Evolutionary conservation across 1,140 invertebrate species (phyloP).

Genomic region (Colletes latitarsis): DNA sequence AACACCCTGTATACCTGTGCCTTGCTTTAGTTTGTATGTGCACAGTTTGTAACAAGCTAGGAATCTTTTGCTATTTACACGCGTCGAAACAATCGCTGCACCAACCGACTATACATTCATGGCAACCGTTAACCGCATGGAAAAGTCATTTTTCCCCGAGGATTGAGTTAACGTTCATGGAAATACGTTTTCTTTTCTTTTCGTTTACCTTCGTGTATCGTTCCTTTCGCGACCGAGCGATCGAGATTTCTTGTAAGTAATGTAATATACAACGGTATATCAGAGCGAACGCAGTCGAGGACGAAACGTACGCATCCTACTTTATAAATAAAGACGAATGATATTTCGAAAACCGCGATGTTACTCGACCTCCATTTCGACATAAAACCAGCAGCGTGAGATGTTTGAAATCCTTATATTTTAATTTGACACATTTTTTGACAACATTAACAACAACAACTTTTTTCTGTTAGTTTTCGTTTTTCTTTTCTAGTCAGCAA

Average conservation of each 20-base stretch:
- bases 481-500: conserved; percentile 38
- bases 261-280: conserved; percentile 70
- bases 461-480: conserved; percentile 66
- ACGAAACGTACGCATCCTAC: conserved; percentile 40
- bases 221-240: conserved; percentile 18
- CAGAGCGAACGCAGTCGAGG: conserved; percentile 27
- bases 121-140: conserved; percentile 9
- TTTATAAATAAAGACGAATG: conserved; percentile 58
- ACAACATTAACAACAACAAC: conserved; percentile 78
- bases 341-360: conserved; percentile 14
- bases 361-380: background rate
- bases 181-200: background rate
- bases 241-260: conserved; percentile 72
- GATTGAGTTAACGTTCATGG: background rate
- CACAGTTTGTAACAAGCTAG: conserved; percentile 43
- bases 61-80: conserved; percentile 29
- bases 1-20: too few species aligned
- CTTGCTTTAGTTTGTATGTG: conserved; percentile 56
- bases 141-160: background rate
- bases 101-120: conserved; percentile 15
- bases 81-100: conserved; percentile 30
- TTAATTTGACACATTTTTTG: conserved; percentile 78
- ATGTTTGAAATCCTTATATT: conserved; percentile 78
- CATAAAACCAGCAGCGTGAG: conserved; percentile 35
- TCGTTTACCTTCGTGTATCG: background rate